These are phyloP conservation scores for Brienomyrus longianalis DNA, from an alignment of 2,113 vertebrate genomes.

Conservation along the genomic window DNA sequence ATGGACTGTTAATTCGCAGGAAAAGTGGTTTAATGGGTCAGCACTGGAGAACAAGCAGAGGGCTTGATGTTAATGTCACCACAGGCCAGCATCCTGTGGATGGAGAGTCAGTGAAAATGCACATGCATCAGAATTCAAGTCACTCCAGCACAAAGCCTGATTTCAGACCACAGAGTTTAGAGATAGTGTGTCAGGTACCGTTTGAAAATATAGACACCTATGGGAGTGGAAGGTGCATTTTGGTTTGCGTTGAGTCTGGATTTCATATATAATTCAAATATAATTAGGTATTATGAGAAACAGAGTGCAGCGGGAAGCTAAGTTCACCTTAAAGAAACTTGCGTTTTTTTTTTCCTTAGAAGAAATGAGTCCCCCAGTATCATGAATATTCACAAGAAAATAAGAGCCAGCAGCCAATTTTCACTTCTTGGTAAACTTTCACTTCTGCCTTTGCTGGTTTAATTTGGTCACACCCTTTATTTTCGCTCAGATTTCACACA, in stretches of 20 bases:
- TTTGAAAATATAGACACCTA: background rate
- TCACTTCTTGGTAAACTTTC: background rate
- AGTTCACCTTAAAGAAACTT: background rate
- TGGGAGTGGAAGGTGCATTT: background rate
- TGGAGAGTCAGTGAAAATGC: background rate
- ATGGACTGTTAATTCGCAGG: background rate
- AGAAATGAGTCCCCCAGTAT: background rate
- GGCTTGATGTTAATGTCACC: background rate
- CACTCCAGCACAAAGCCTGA: background rate
- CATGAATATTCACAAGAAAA: background rate
- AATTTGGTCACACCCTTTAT: background rate
- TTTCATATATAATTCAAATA: background rate
- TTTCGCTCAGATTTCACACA: background rate
- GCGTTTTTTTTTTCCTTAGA: background rate
- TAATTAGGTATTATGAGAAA: background rate
- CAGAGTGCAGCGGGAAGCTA: background rate
- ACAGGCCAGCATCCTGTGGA: background rate
- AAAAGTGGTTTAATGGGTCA: background rate
- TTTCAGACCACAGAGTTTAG: background rate
- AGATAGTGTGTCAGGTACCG: background rate
- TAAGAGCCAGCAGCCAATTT: background rate
- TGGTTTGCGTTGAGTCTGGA: background rate
- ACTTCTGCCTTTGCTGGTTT: background rate
- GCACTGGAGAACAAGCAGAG: background rate
- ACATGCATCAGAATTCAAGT: background rate